Percentiles rank a stretch among this genome's conserved stretches.
phyloP scores from a whole-genome alignment of 2,797 vertebrate genomes.

The Gymnothorax reevesii region DNA sequence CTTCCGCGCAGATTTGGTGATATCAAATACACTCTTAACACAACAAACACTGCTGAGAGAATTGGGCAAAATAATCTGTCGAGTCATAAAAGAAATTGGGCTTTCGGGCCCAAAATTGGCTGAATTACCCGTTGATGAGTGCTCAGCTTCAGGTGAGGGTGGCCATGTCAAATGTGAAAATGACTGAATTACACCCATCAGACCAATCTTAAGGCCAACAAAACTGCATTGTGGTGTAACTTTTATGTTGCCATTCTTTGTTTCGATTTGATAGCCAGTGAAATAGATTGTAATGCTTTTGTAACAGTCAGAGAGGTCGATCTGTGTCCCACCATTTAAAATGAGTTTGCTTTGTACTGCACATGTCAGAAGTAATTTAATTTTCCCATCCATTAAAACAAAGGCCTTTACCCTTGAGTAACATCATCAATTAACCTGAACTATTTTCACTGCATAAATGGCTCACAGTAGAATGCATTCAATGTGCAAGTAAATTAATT shows the following conservation, averaged over 20 bases:
- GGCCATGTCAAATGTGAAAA: neutral
- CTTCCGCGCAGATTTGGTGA: no score
- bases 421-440: constrained; percentile 4
- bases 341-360: neutral
- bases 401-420: neutral
- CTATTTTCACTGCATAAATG: neutral
- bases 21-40: no score
- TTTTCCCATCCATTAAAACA: neutral
- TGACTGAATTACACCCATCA: neutral
- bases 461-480: neutral
- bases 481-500: neutral
- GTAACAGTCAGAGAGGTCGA: neutral
- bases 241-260: neutral
- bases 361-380: neutral
- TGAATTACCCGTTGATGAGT: no score
- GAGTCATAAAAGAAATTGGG: no score
- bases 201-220: neutral
- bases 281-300: neutral
- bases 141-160: neutral
- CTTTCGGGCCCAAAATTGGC: no score
- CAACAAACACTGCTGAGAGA: no score
- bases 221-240: neutral
- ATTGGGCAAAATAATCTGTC: no score
- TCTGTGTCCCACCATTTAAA: neutral
- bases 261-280: neutral